Evolutionary conservation across 2,797 vertebrate species (phyloP), one percentile per base, ranked within the genome.

Genomic region (Psittacula echo): DNA sequence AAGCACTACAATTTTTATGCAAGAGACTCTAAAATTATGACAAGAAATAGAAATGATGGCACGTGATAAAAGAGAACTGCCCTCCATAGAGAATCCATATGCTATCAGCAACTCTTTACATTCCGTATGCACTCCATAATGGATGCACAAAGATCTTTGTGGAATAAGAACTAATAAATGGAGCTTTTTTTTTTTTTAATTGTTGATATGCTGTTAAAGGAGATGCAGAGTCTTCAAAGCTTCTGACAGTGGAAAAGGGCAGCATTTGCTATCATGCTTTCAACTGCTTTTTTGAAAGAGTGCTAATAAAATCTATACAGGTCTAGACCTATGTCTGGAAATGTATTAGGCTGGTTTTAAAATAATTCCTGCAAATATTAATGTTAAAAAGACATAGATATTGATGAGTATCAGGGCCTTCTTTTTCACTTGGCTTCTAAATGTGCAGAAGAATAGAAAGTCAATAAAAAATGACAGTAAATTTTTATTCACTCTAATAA

Each of bases 401-500:
- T 13, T 65, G 50, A 84, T 76, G 13, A 85, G 61, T 45, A 93
- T 72, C 42, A 68, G 67, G 66, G 7, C 10, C 45, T 67, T 56
- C 20, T 76, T 75, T 93, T 80, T 61, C 24, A 48, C 10, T 66
- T 42, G 77, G 10, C 45, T 81, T 85, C 60, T 71, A 39, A 54
- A 80, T 30, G 24, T 76, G 37, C 41, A 80, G 65, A 89, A 81
- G 54, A 93, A 67, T 77, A 90, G 42, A 80, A 95, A 88, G 90
- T 79, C 42, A 90, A 68, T 79, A 29, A 48, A 65, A 82, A 85
- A 81, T 42, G 32, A 68, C 73, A 85, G 14, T 48, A n/a, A 71
- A 41, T 74, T 95, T 90, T 58, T 92, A 84, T 71, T 87, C 27
- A 70, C 34, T 81, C 45, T 76, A 79, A 84, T 70, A 80, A 95